Base-by-base conservation (phyloP, 2,113 vertebrate genomes). In the Rallus limicola region DNA sequence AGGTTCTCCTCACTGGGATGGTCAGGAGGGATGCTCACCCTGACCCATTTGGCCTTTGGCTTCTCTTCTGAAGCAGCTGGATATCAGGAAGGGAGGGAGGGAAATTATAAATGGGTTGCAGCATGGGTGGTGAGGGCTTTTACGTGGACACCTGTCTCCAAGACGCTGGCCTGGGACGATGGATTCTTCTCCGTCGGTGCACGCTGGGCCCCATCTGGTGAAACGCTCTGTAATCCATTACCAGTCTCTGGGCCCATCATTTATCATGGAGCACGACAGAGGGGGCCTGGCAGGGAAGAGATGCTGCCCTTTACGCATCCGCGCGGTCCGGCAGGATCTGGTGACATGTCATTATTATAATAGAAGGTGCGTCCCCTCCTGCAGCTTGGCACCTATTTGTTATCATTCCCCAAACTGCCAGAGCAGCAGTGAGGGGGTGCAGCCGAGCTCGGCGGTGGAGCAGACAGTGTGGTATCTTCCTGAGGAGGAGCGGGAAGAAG, bases 151-250 rank as follows among this genome's bases (percentile, higher is more conserved):
- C 87, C 94, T 86, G 92, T 90, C 90, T 42, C 2, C 19, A 10
- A 31, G 63, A 34, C 34, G 0, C 71, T 16, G 63, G 78, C 88
- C 68, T 31, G 95, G 94, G 82, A 29, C 71, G 16, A 56, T 75
- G 82, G 76, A 88, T 92, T 80, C 90, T 78, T 24, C 3, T 7
- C 75, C 14, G 42, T 34, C 40, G 50, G 63, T 24, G 0, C 92
- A 9, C 9, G 56, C 65, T 38, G 88, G 85, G 94, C 79, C 94
- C 56, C 92, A 94, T 75, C 95, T 96, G 96, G 34, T 71, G 92
- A 1, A 42, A 28, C 4, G 85, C 71, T 96, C 92, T 26, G 24
- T 25, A 48, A 88, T 86, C 93, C 92, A 83, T 96, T 83, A n/a
- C 4, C 71, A 15, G 85, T 8, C 90, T n/a, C 60, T 42, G 1